A percentile compares a stretch with the other conserved stretches of the same genome.
These are phyloP conservation scores for Bugula neritina DNA, from an alignment of 2,888 invertebrate genomes.

Conservation along the genomic window DNA sequence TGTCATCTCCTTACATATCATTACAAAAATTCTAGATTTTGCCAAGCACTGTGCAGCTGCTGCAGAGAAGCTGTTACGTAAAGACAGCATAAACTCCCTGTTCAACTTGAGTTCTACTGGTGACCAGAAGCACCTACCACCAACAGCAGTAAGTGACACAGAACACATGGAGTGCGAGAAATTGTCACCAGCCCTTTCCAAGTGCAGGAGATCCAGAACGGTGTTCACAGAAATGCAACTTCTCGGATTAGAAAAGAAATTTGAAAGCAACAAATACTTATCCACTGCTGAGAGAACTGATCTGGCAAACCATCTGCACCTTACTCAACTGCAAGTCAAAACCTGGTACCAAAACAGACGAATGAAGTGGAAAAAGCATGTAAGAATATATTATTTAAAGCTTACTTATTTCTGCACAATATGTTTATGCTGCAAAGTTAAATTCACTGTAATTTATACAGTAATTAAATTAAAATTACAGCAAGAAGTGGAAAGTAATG, in stretches of 20 bases:
- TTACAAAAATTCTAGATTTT: neutral
- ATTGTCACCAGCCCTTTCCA: constrained; percentile 29
- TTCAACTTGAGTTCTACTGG: too few relatives aligned
- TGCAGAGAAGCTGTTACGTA: too few relatives aligned
- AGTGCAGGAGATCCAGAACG: constrained; percentile 48
- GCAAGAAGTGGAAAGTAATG: too few relatives aligned
- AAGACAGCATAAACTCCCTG: too few relatives aligned
- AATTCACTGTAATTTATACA: too few relatives aligned
- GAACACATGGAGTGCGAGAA: constrained; percentile 12
- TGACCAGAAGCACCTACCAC: too few relatives aligned
- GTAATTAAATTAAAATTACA: too few relatives aligned
- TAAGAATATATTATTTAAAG: constrained; percentile 30
- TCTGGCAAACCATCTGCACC: constrained; percentile 52
- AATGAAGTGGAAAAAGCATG: constrained; percentile 57
- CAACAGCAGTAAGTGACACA: constrained; percentile 4
- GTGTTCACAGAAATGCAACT: constrained; percentile 52
- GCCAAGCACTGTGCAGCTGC: neutral
- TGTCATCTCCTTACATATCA: too few relatives aligned
- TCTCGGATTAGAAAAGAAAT: constrained; percentile 52
- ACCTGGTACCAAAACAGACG: constrained; percentile 57
- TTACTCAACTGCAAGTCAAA: constrained; percentile 55
- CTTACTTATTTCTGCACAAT: neutral
- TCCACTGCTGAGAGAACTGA: constrained; percentile 55
- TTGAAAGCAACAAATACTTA: constrained; percentile 55
- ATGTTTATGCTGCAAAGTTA: too few relatives aligned